A percentile compares a stretch with the other conserved stretches of the same genome.
phyloP scores from a whole-genome alignment of 2,797 vertebrate genomes.

The Hypotaenidia philippensis region DNA sequence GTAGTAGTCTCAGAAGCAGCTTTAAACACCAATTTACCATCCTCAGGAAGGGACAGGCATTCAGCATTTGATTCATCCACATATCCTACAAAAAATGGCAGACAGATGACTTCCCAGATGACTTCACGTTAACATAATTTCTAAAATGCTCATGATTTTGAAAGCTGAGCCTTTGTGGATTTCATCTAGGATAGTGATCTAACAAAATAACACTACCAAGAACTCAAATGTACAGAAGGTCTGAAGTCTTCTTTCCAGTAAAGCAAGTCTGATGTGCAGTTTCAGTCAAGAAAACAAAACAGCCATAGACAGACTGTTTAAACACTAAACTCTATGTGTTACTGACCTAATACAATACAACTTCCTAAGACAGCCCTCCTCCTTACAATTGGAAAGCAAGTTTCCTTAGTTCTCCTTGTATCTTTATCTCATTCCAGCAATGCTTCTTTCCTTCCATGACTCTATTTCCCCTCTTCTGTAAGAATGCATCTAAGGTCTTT shows the following conservation, averaged over 20 bases:
- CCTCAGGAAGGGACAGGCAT: conserved; percentile 68
- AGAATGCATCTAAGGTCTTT: neutral
- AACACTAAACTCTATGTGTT: neutral
- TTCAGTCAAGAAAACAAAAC: neutral
- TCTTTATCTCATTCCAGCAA: neutral
- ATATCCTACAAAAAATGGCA: conserved; percentile 24
- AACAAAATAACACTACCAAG: neutral
- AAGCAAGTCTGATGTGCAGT: neutral
- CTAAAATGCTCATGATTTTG: neutral
- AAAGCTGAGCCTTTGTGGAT: neutral
- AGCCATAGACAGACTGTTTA: neutral
- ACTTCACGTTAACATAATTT: neutral
- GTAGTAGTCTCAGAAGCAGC: neutral
- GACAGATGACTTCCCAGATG: neutral
- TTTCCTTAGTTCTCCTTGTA: neutral
- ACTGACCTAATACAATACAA: neutral
- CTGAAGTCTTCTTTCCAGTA: neutral
- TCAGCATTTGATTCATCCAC: conserved; percentile 73
- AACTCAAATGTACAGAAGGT: neutral
- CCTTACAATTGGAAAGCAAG: neutral
- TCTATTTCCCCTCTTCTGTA: neutral
- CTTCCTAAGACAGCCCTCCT: neutral
- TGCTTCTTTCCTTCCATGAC: neutral
- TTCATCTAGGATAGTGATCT: neutral
- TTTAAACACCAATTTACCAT: conserved; percentile 52